Evolutionary conservation across 2,888 invertebrate species (phyloP).

Genomic region (Drosophila flavopinicola): DNA sequence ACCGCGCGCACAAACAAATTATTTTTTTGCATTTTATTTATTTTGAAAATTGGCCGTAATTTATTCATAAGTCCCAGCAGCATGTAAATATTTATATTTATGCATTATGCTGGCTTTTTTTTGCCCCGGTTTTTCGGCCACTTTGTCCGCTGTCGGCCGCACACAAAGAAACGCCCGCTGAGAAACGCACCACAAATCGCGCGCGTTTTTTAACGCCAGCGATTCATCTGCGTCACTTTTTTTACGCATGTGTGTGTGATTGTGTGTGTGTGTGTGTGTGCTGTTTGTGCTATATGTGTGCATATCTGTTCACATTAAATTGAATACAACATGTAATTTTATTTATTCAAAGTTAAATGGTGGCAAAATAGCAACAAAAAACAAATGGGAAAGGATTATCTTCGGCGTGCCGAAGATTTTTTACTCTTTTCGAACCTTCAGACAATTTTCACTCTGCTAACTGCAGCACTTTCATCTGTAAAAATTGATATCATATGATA

Average conservation of each 20-base stretch:
- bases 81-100: slow-evolving; percentile 77
- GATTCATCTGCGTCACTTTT: slow-evolving; percentile 20
- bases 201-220: slow-evolving; percentile 42
- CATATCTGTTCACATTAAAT: slow-evolving; percentile 61
- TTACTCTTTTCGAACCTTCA: too few species aligned
- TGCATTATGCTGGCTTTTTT: slow-evolving; percentile 58
- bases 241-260: background rate
- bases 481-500: too few species aligned
- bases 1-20: slow-evolving; percentile 67
- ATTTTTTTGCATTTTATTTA: slow-evolving; percentile 75
- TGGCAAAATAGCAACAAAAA: too few species aligned
- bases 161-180: slow-evolving; percentile 21
- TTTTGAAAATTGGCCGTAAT: slow-evolving; percentile 77
- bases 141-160: slow-evolving; percentile 21
- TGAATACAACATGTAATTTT: slow-evolving; percentile 70
- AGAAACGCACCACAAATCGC: slow-evolving; percentile 40
- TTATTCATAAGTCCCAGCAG: slow-evolving; percentile 72
- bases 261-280: slow-evolving; percentile 2
- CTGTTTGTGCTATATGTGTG: slow-evolving; percentile 16
- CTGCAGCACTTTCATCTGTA: too few species aligned
- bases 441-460: too few species aligned
- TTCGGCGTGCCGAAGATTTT: too few species aligned
- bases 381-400: too few species aligned
- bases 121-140: slow-evolving; percentile 10
- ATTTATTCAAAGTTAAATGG: slow-evolving; percentile 72